These are phyloP conservation scores for Acromyrmex echinatior DNA, from an alignment of 1,140 invertebrate species.

Conservation along the genomic window DNA sequence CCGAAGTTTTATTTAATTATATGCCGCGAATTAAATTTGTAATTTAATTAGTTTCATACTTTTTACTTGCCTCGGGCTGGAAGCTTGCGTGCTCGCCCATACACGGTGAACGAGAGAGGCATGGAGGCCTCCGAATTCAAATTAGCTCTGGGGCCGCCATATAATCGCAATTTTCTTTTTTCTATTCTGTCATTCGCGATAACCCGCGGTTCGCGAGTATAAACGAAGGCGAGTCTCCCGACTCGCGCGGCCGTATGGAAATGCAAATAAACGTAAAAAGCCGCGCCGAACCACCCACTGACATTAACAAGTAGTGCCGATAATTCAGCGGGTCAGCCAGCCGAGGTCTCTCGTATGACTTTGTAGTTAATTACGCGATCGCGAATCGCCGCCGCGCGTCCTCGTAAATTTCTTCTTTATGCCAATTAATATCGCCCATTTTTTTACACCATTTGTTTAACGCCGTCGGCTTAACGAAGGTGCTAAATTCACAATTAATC, in stretches of 20 bases:
- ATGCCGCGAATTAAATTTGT: conserved; percentile 75
- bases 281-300: conserved; percentile 55
- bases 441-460: conserved; percentile 32
- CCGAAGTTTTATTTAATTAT: conserved; percentile 73
- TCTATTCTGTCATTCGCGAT: conserved; percentile 72
- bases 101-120: conserved; percentile 56
- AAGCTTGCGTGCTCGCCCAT: conserved; percentile 71
- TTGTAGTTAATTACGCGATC: conserved; percentile 63
- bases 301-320: conserved; percentile 65
- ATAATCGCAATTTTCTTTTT: conserved; percentile 70
- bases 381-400: conserved; percentile 46
- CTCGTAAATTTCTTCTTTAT: conserved; percentile 56
- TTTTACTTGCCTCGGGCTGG: conserved; percentile 71
- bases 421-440: conserved; percentile 52
- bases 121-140: conserved; percentile 71
- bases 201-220: conserved; percentile 56
- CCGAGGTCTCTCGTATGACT: conserved; percentile 51
- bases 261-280: conserved; percentile 52
- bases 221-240: conserved; percentile 46
- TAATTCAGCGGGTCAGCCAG: conserved; percentile 60
- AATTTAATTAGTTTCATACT: conserved; percentile 77
- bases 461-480: conserved; percentile 46
- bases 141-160: conserved; percentile 62
- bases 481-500: conserved; percentile 61
- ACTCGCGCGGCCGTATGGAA: conserved; percentile 34